Evolutionary conservation across 2,797 vertebrate genomes (phyloP), one percentile per base, ranked within the genome.

Genomic region (Okamejei kenojei): DNA sequence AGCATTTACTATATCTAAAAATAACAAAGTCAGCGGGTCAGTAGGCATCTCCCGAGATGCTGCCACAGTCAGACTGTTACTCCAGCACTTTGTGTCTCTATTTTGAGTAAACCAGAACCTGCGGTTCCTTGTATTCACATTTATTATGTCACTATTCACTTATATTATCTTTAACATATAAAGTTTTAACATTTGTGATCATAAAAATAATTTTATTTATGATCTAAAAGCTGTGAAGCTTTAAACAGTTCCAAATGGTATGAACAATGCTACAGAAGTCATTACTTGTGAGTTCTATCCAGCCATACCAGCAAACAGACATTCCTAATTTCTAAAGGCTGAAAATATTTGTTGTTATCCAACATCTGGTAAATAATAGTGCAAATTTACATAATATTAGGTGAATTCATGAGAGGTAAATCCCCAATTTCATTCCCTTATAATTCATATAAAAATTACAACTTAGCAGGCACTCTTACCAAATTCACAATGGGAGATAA

Each of bases 341-440:
- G 32, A 91, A 26, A 21, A 74, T 11, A 73, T 91, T 91, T 91
- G 68, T 71, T 91, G 32, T 38, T 26, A 74, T 91, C 68, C 21
- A 74, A 91, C 90, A 74, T 74, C 90, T 91, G 90, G 68, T 54
- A 74, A 15, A 45, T 91, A 91, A 54, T 91, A 71, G 90, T 29
- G 90, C 35, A 45, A 91, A 71, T 29, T 54, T 74, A 71, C 38
- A 45, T 71, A 29, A 91, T 73, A 74, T 35, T 17, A 45, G 32
- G 35, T 91, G 90, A 91, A 45, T 29, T 74, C 90, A 73, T 91
- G 90, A 21, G 74, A 35, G 54, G 68, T 91, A 38, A 90, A 74
- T 7, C 23, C 68, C 6, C 4, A 73, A 9, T 74, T 74, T 54
- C 38, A 73, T 26, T 90, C 21, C 88, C 61, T 26, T 38, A 71